Conservation (phyloP, 2,797 vertebrate genomes). For the Paratrypauchen microcephalus region DNA sequence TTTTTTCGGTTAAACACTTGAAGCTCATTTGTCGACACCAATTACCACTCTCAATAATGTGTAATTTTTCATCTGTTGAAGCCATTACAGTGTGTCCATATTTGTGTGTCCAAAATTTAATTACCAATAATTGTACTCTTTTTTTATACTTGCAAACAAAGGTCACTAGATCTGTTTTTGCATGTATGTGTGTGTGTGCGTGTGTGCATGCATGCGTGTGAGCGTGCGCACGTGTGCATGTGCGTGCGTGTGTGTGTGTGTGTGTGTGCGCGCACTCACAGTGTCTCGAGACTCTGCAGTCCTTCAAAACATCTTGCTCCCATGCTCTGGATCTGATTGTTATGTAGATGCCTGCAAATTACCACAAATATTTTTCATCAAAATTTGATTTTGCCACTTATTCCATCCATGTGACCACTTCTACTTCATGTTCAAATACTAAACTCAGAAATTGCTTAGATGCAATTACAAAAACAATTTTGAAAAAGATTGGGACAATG, state of each 20-base stretch:
- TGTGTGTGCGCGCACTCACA: conserved; percentile 80
- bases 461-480: conserved; percentile 7
- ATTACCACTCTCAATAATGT: no score
- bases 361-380: conserved; percentile 44
- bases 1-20: not conserved
- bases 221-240: not conserved
- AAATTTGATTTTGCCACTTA: conserved; percentile 23
- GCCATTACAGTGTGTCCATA: not conserved
- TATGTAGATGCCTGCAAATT: conserved; percentile 89
- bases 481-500: not conserved
- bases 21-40: not conserved
- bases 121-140: not conserved
- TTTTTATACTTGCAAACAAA: not conserved
- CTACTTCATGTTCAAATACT: conserved; percentile 16
- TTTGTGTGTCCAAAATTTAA: no score
- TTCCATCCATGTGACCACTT: conserved; percentile 23
- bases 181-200: not conserved
- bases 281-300: conserved; percentile 91
- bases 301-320: conserved; percentile 90
- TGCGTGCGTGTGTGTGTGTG: not conserved
- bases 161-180: not conserved
- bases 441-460: conserved; percentile 13
- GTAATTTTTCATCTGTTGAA: not conserved
- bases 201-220: not conserved
- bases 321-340: conserved; percentile 91